phyloP scores from a whole-genome alignment of 2,888 invertebrate species.

The Beris morrisii region DNA sequence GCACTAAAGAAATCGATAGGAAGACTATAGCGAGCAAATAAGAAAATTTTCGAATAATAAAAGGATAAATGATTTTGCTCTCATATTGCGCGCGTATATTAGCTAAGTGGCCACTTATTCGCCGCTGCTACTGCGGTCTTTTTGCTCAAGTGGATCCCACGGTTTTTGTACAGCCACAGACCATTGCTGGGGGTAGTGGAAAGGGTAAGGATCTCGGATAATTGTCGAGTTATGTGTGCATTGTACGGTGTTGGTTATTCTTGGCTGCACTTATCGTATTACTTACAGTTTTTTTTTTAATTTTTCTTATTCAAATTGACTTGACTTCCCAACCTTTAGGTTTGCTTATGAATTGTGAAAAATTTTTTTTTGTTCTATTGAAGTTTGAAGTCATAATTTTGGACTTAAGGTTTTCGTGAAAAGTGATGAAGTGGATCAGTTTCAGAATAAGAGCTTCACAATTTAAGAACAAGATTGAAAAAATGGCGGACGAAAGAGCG shows the following conservation, averaged over 20 bases:
- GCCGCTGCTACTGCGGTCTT: slow-evolving; percentile 27
- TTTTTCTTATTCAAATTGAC: too few species aligned
- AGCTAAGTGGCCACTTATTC: slow-evolving; percentile 37
- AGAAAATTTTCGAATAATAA: too few species aligned
- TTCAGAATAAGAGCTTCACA: too few species aligned
- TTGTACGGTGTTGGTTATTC: background rate
- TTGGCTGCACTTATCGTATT: slow-evolving; percentile 35
- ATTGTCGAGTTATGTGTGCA: background rate
- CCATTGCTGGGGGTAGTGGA: slow-evolving; percentile 40
- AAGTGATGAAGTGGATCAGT: slow-evolving; percentile 33
- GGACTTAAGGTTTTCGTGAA: slow-evolving; percentile 15
- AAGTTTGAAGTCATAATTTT: slow-evolving; percentile 27
- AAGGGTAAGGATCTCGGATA: background rate
- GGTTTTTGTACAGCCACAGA: slow-evolving; percentile 55
- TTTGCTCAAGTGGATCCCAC: slow-evolving; percentile 50
- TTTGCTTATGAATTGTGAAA: too few species aligned
- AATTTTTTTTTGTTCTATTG: background rate
- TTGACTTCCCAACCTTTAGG: too few species aligned
- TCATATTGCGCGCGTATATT: slow-evolving; percentile 10
- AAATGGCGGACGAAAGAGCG: too few species aligned
- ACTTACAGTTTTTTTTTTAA: slow-evolving; percentile 6
- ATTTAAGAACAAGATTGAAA: too few species aligned
- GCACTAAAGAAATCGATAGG: too few species aligned
- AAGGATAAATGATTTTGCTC: too few species aligned
- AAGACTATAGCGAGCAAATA: too few species aligned